A percentile compares a stretch with the other conserved stretches of the same genome.
These are phyloP conservation scores for Archegozetes longisetosus DNA, from an alignment of 1,140 invertebrate genomes.

Conservation along the genomic window DNA sequence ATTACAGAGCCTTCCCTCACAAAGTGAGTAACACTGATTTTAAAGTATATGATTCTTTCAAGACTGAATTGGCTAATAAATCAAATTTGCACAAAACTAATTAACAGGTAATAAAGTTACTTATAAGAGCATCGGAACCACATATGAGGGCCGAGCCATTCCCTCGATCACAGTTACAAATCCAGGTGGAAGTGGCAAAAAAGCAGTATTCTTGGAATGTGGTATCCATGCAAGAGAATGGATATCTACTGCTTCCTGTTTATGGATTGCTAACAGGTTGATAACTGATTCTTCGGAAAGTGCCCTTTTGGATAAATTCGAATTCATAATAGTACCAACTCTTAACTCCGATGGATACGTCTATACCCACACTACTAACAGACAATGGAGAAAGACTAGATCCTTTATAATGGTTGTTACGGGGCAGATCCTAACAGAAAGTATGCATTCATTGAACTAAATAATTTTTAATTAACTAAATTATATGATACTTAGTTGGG, in stretches of 20 bases:
- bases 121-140: slow-evolving; percentile 1
- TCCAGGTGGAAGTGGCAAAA: neutral
- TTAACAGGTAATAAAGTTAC: neutral
- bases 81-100: neutral
- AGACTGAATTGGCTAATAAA: neutral
- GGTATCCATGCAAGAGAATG: slow-evolving; percentile 74
- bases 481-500: slow-evolving; percentile 1
- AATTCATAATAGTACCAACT: slow-evolving; percentile 46
- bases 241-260: slow-evolving; percentile 61
- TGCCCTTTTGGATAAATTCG: slow-evolving; percentile 27
- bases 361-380: slow-evolving; percentile 31
- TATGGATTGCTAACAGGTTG: slow-evolving; percentile 65
- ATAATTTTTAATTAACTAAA: neutral
- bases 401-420: slow-evolving; percentile 15
- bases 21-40: slow-evolving; percentile 2
- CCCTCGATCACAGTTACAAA: neutral
- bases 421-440: slow-evolving; percentile 25
- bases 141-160: slow-evolving; percentile 13
- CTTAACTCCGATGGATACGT: slow-evolving; percentile 54
- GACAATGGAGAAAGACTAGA: slow-evolving; percentile 25
- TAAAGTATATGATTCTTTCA: neutral
- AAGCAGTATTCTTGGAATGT: slow-evolving; percentile 13
- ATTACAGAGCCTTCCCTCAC: slow-evolving; percentile 6
- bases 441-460: slow-evolving; percentile 13
- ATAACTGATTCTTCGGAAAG: neutral